Conservation (phyloP, 2,113 vertebrate genomes). For the Chionis minor region DNA sequence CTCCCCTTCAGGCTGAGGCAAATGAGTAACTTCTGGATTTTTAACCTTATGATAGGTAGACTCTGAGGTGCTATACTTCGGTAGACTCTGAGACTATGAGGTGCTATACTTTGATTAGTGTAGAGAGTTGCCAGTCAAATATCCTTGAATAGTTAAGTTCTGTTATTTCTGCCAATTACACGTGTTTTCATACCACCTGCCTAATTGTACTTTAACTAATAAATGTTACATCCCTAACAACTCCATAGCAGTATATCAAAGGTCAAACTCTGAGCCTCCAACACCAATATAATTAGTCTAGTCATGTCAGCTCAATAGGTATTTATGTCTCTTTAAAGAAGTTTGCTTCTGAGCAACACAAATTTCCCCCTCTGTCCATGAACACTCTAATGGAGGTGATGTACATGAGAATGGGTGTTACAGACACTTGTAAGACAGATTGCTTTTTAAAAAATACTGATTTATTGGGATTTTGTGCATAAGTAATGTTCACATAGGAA, state of each 20-base stretch:
- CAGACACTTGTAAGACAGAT: not conserved
- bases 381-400: not conserved
- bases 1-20: not conserved
- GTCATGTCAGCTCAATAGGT: not conserved
- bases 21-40: not conserved
- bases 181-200: not conserved
- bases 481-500: not conserved
- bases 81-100: not conserved
- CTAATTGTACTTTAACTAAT: not conserved
- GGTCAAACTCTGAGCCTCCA: not conserved
- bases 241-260: not conserved
- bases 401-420: fast-evolving
- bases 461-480: not conserved
- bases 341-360: not conserved
- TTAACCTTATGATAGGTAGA: not conserved
- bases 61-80: not conserved
- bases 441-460: not conserved
- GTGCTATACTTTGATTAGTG: not conserved
- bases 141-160: not conserved
- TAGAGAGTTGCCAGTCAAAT: not conserved
- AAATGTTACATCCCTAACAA: not conserved
- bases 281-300: not conserved
- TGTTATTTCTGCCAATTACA: not conserved
- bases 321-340: not conserved
- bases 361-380: not conserved